Percentiles rank a stretch among this genome's conserved stretches.
phyloP scores from a whole-genome alignment of 2,113 vertebrate species.

The Petromus typicus region DNA sequence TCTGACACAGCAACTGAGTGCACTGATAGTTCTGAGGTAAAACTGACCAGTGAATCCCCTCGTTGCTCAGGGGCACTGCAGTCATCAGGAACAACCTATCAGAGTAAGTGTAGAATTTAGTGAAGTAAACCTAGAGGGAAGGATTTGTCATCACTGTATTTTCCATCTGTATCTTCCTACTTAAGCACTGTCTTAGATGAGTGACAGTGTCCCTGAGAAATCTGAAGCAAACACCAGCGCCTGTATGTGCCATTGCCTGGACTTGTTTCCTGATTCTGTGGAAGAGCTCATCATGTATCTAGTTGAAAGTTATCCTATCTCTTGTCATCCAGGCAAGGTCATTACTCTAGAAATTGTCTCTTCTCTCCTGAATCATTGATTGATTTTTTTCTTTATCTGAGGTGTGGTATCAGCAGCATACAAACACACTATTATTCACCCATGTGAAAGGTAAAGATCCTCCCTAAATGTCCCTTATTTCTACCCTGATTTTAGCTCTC shows the following conservation, averaged over 20 bases:
- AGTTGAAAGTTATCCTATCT: background rate
- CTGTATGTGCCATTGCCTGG: too few species aligned
- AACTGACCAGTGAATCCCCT: background rate
- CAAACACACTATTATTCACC: background rate
- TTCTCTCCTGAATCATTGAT: background rate
- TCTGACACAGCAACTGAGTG: background rate
- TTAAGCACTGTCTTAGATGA: background rate
- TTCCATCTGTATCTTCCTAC: background rate
- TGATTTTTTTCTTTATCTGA: background rate
- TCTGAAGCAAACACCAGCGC: background rate
- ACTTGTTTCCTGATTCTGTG: background rate
- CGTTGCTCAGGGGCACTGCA: background rate
- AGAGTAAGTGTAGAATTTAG: background rate
- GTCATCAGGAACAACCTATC: conserved; percentile 18
- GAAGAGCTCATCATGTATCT: background rate
- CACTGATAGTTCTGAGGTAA: background rate
- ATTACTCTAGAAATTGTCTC: background rate
- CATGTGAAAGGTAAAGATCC: background rate
- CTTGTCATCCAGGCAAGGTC: background rate
- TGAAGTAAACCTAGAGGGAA: background rate
- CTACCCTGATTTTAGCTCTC: background rate
- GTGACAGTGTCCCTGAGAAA: background rate
- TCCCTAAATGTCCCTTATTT: background rate
- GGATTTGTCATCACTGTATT: background rate
- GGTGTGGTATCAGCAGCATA: background rate